phyloP scores from a whole-genome alignment of 2,888 invertebrate species.

The Clepsis dumicolana region DNA sequence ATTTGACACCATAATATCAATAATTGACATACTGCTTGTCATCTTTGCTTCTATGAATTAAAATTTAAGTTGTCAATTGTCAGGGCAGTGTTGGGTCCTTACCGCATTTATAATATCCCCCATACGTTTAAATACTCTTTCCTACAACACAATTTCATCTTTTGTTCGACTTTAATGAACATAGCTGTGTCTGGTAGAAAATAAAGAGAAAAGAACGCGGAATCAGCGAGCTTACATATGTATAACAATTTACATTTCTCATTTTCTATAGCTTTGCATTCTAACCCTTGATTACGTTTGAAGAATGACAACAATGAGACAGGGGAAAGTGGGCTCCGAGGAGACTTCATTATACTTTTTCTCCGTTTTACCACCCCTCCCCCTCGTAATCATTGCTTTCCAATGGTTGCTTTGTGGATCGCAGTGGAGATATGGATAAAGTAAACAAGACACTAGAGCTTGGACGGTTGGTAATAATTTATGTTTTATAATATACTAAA shows the following conservation, averaged over 20 bases:
- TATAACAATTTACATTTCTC: constrained; percentile 42
- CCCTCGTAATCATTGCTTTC: constrained; percentile 66
- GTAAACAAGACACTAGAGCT: neutral
- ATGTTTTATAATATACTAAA: neutral
- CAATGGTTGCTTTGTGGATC: constrained; percentile 18
- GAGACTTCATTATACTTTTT: constrained; percentile 74
- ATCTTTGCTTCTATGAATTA: no score
- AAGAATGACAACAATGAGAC: constrained; percentile 64
- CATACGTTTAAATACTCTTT: neutral
- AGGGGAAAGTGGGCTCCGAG: constrained; percentile 59
- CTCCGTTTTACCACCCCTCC: constrained; percentile 63
- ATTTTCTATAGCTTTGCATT: constrained; percentile 55
- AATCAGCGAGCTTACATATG: constrained; percentile 27
- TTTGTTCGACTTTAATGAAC: constrained; percentile 32
- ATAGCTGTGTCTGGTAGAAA: constrained; percentile 20
- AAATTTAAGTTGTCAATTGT: no score
- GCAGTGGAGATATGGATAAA: constrained; percentile 3
- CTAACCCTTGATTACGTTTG: constrained; percentile 68
- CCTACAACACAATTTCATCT: neutral
- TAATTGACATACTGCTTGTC: no score
- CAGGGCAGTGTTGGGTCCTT: no score
- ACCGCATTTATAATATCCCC: neutral
- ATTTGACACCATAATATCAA: no score
- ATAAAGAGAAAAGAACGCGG: constrained; percentile 24
- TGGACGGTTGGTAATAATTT: neutral